Conservation (phyloP, 2,113 vertebrate genomes). For the Antechinus flavipes region DNA sequence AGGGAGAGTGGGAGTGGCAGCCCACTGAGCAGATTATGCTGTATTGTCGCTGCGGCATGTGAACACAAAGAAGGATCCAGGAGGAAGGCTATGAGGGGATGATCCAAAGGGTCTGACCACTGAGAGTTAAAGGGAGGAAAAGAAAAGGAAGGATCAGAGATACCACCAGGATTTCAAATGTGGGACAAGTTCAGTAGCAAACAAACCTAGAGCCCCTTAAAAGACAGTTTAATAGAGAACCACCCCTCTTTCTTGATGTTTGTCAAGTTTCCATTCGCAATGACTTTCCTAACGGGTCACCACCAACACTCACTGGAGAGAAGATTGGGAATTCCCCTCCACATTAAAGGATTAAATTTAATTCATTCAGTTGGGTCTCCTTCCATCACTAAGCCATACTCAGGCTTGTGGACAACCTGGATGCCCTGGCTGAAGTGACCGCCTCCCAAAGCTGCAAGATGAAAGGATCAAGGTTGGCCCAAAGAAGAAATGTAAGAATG, state of each 20-base stretch:
- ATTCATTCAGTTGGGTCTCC: neutral
- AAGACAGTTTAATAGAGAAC: neutral
- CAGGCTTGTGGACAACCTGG: neutral
- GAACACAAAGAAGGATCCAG: neutral
- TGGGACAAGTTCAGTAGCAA: neutral
- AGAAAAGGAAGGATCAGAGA: neutral
- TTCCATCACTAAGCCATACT: neutral
- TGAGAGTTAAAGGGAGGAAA: neutral
- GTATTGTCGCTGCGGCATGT: neutral
- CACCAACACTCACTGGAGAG: neutral
- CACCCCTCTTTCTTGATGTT: neutral
- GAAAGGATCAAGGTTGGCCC: neutral
- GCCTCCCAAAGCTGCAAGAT: neutral
- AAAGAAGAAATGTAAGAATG: neutral
- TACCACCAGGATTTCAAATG: neutral
- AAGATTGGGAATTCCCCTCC: neutral
- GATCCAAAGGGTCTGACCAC: neutral
- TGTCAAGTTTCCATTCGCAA: neutral
- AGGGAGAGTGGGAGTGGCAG: neutral
- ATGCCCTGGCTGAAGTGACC: neutral
- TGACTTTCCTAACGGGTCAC: neutral
- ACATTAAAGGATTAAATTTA: neutral
- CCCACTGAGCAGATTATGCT: neutral
- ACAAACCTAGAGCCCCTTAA: neutral
- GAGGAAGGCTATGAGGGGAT: neutral